Evolutionary conservation across 1,140 invertebrate genomes (phyloP), one percentile per base, ranked within the genome.

Genomic region (Ruditapes philippinarum): DNA sequence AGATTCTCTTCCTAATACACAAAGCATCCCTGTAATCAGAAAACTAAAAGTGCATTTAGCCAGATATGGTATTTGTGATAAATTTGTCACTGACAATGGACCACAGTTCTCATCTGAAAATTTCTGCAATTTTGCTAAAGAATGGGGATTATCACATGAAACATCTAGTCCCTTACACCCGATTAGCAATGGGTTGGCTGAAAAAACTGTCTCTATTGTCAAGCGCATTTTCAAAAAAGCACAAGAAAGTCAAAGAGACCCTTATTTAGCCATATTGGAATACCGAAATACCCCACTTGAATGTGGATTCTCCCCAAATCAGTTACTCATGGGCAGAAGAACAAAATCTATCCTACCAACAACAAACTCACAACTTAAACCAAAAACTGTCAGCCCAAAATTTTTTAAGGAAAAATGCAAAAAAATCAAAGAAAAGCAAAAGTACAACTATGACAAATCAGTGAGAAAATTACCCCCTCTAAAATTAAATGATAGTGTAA

Each of bases 41-140:
- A 84, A 91, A 31, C 83, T 91, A 2, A 90, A 91, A 22, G 36
- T 38, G 22, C 38, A 73, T 51, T 90, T 92, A 60, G 60, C 85
- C 7, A 45, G 87, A 45, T 65, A 80, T 40, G 87, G 90, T 19
- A 92, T 92, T 25, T 89, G 84, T 57, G 62, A 90, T 25, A 78
- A 33, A 31, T 1, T 91, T 33, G 65, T 91, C n/a, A 88, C 84
- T 31, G 89, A 93, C 33, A 92, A 90, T n/a, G 83, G 88, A 31
- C 88, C 88, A 17, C 86, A 89, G 28, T 92, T 81, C 60, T 28
- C 38, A 17, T 83, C 81, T 45, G 49, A 85, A 38, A 68, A 70
- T 68, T 91, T 89, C 51, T n/a, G 0, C 17, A 38, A 45, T 12
- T 91, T 91, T 65, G 25, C 83, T 11, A 84, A 38, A 76, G 38